A percentile compares a stretch with the other conserved stretches of the same genome.
Conservation (phyloP, 1,140 invertebrate species). For the Mercenaria mercenaria region DNA sequence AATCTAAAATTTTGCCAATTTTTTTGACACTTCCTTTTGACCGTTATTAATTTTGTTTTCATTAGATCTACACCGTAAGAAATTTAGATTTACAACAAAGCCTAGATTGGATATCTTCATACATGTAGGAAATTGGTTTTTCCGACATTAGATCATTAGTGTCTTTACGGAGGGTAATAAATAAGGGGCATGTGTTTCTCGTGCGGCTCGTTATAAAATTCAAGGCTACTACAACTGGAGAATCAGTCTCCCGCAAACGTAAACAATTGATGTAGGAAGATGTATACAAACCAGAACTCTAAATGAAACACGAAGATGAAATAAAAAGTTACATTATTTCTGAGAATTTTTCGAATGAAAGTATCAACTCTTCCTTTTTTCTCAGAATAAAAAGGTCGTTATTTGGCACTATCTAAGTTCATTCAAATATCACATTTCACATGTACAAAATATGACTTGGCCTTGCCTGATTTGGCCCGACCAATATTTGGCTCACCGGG, state of each 20-base stretch:
- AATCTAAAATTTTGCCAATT: background rate
- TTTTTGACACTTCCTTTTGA: background rate
- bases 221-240: background rate
- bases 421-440: too few species aligned
- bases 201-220: background rate
- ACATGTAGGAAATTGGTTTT: slow-evolving; percentile 34
- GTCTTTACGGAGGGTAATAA: slow-evolving; percentile 43
- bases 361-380: background rate
- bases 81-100: slow-evolving; percentile 1
- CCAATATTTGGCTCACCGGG: too few species aligned
- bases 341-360: background rate
- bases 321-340: background rate
- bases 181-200: slow-evolving; percentile 55
- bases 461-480: too few species aligned
- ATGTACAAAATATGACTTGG: too few species aligned
- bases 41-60: background rate
- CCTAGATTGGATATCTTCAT: slow-evolving; percentile 26
- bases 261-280: background rate
- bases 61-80: background rate
- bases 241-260: slow-evolving; percentile 12
- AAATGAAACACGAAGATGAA: background rate
- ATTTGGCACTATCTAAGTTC: too few species aligned
- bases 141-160: slow-evolving; percentile 50
- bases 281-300: background rate
- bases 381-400: too few species aligned